Evolutionary conservation across 2,113 vertebrate genomes (phyloP), one percentile per base, ranked within the genome.

Genomic region (Dinomys branickii): DNA sequence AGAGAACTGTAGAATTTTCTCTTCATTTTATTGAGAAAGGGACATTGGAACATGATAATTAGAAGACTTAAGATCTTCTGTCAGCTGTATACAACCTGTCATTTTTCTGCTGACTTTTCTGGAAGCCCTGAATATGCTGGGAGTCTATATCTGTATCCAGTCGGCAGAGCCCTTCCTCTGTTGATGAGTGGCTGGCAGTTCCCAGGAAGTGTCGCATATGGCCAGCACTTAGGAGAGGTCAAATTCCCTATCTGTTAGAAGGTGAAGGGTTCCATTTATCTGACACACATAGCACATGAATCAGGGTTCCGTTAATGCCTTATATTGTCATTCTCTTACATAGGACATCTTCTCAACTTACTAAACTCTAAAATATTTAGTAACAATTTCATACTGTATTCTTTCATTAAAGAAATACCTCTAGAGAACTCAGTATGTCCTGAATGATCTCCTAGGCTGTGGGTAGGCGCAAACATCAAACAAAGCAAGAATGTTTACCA

Each of bases 111-210:
- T 28, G 5, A 73, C 41, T 16, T 85, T n/a, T 5, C 5, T 17
- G 47, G 78, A 78, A 96, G 22, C 5, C 3, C 2, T 54, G 38
- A 94, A 26, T 5, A 12, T 80, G 58, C 2, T 12, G 17, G 30
- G 54, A 50, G 7, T 30, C 82, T 24, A 9, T 71, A 35, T 54
- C n/a, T 3, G 16, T 4, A 11, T 14, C 47, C 19, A 4, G 8
- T 2, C 0, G 2, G 38, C 50, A 80, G 35, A 9, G 6, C 16
- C 0, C 14, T 24, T 0, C 20, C 19, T 17, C 54, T 65, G 9
- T 67, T 28, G 47, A 4, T 22, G 16, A 63, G 30, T 52, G 22
- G 1, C 28, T 35, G 2, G 10, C 30, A 4, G 67, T 14, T 19
- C 65, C 20, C 9, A 1, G 38, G 22, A 52, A 65, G 3, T 3